A percentile compares a stretch with the other conserved stretches of the same genome.
Evolutionary conservation across 2,113 vertebrate genomes (phyloP).

Genomic region (Brachionichthys hirsutus): DNA sequence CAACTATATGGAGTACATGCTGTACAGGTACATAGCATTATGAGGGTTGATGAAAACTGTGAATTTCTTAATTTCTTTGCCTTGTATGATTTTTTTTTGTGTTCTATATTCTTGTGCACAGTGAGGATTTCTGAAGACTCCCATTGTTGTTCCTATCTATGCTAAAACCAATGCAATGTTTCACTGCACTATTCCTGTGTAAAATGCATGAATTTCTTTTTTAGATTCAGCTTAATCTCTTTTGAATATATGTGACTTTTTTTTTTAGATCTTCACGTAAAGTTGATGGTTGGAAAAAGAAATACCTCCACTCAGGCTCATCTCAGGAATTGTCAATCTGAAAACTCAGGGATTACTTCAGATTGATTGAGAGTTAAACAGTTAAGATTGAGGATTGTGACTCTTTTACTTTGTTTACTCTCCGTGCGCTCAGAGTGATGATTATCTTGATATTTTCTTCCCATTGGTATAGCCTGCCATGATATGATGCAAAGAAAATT

Average conservation of each 20-base stretch:
- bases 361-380: conserved; percentile 51
- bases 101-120: conserved; percentile 21
- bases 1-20: conserved; percentile 37
- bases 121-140: conserved; percentile 36
- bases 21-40: conserved; percentile 41
- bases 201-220: conserved; percentile 59
- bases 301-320: conserved; percentile 42
- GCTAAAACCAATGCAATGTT: conserved; percentile 74
- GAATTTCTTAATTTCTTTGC: conserved; percentile 33
- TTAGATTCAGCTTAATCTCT: conserved; percentile 50
- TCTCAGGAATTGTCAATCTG: conserved; percentile 72
- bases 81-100: conserved; percentile 24
- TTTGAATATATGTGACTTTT: conserved; percentile 55
- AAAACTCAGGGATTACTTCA: conserved; percentile 76
- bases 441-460: conserved; percentile 40
- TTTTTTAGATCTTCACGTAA: conserved; percentile 32
- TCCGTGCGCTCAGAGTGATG: conserved; percentile 26
- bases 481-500: conserved; percentile 57
- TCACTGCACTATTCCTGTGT: conserved; percentile 73
- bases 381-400: conserved; percentile 38
- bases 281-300: conserved; percentile 14
- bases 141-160: conserved; percentile 52
- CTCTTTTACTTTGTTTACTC: conserved; percentile 4
- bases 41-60: conserved; percentile 44
- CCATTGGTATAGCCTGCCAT: conserved; percentile 44